Evolutionary conservation across 2,888 invertebrate genomes (phyloP).

Genomic region (Agrotis puta): DNA sequence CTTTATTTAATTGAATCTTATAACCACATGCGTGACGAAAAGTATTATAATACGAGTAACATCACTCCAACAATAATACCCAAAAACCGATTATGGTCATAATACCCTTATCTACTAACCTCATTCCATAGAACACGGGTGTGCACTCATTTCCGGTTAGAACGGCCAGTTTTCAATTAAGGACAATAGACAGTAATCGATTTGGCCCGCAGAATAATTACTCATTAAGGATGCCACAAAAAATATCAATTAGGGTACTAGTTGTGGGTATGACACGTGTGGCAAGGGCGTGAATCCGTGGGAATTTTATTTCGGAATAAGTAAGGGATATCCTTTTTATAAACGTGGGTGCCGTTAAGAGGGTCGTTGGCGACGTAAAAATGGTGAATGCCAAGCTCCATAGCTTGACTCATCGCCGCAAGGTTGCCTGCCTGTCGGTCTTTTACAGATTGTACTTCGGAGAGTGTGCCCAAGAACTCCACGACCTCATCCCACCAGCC

Average conservation of each 20-base stretch:
- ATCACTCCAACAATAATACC: conserved; percentile 5
- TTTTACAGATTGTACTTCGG: too few species aligned
- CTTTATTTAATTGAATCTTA: not conserved
- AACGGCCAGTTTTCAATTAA: conserved; percentile 65
- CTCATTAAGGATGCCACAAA: conserved; percentile 56
- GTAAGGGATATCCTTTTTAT: not conserved
- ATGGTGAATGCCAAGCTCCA: too few species aligned
- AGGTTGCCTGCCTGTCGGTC: too few species aligned
- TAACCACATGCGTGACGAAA: conserved; percentile 19
- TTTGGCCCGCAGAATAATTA: conserved; percentile 64
- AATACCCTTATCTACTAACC: conserved; percentile 56
- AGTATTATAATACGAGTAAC: conserved; percentile 19
- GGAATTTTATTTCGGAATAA: conserved; percentile 37
- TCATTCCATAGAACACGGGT: conserved; percentile 53
- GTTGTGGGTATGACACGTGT: conserved; percentile 41
- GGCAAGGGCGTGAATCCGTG: conserved; percentile 42
- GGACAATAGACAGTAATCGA: conserved; percentile 65
- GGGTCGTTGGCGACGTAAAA: too few species aligned
- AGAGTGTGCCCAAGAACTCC: too few species aligned
- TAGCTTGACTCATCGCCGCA: too few species aligned
- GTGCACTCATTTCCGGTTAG: conserved; percentile 63
- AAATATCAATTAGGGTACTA: conserved; percentile 59
- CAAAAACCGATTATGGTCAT: conserved; percentile 32
- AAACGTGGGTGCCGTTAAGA: not conserved
- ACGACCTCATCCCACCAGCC: too few species aligned